Evolutionary conservation across 35 echinoderm and acorn worm species (phyloP).

Genomic region (Patiria miniata): DNA sequence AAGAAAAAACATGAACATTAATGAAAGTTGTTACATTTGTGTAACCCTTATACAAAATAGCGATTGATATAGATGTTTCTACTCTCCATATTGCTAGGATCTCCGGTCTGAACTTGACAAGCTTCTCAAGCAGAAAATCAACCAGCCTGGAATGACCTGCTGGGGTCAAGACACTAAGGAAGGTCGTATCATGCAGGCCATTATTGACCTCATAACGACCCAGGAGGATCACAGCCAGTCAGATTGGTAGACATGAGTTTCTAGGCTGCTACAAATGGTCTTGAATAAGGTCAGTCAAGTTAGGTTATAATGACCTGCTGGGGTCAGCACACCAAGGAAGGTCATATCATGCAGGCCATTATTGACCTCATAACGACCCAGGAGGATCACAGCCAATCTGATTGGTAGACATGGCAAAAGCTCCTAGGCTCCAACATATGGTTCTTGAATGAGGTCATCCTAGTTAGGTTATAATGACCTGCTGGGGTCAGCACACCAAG

Average conservation of each 20-base stretch:
- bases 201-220: conserved; percentile 82
- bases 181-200: conserved; percentile 87
- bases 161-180: conserved; percentile 68
- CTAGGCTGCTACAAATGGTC: too few species aligned
- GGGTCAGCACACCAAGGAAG: conserved; percentile 62
- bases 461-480: too few species aligned
- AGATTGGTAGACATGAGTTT: too few species aligned
- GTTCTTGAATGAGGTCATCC: too few species aligned
- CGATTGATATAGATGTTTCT: neutral
- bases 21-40: too few species aligned
- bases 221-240: conserved; percentile 25
- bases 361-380: conserved; percentile 80
- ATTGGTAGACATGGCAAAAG: too few species aligned
- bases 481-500: conserved; percentile 58
- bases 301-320: conserved; percentile 79
- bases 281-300: too few species aligned
- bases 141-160: conserved; percentile 75
- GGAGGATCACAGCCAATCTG: neutral
- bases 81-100: conserved; percentile 41
- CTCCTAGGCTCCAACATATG: too few species aligned
- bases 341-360: conserved; percentile 86
- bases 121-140: conserved; percentile 82
- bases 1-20: too few species aligned
- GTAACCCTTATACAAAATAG: too few species aligned
- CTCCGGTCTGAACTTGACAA: conserved; percentile 77